Percentiles rank a stretch among this genome's conserved stretches.
Evolutionary conservation across 2,797 vertebrate species (phyloP).

Genomic region (Sebastes itinus): DNA sequence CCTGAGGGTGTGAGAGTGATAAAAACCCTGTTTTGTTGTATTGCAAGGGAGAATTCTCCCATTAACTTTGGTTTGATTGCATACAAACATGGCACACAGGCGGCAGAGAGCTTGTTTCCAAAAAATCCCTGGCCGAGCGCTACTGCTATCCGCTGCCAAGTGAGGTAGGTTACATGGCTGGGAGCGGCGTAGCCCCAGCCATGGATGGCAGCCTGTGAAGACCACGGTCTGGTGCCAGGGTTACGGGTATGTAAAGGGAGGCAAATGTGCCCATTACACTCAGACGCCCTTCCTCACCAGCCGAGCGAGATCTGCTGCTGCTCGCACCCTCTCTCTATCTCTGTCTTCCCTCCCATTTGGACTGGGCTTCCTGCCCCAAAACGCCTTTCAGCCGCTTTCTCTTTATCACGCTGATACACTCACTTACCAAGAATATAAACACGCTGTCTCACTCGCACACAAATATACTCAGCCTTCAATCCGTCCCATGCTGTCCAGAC

Average conservation of each 20-base stretch:
- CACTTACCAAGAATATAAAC: conserved; percentile 46
- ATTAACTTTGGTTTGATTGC: conserved; percentile 79
- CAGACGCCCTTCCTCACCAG: conserved; percentile 35
- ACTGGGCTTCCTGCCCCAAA: conserved; percentile 14
- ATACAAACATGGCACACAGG: conserved; percentile 68
- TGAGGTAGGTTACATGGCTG: conserved; percentile 70
- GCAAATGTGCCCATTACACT: conserved; percentile 67
- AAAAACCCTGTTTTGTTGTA: conserved; percentile 61
- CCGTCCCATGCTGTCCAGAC: conserved; percentile 63
- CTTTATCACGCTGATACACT: conserved; percentile 64
- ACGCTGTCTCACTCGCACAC: conserved; percentile 8
- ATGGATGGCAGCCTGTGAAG: conserved; percentile 63
- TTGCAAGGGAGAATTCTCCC: conserved; percentile 65
- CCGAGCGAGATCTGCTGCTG: conserved; percentile 32
- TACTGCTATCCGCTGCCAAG: conserved; percentile 58
- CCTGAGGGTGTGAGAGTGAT: conserved; percentile 56
- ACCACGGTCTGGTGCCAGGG: conserved; percentile 54
- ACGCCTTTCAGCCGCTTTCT: conserved; percentile 39
- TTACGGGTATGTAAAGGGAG: conserved; percentile 61
- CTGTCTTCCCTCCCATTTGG: conserved; percentile 24
- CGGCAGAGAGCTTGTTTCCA: conserved; percentile 65
- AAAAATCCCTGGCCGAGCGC: conserved; percentile 65
- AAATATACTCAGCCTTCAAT: conserved; percentile 52
- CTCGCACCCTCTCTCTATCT: neutral
- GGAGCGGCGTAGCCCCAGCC: conserved; percentile 41